Conservation (phyloP, 2,888 invertebrate genomes). For the Synanthedon vespiformis region DNA sequence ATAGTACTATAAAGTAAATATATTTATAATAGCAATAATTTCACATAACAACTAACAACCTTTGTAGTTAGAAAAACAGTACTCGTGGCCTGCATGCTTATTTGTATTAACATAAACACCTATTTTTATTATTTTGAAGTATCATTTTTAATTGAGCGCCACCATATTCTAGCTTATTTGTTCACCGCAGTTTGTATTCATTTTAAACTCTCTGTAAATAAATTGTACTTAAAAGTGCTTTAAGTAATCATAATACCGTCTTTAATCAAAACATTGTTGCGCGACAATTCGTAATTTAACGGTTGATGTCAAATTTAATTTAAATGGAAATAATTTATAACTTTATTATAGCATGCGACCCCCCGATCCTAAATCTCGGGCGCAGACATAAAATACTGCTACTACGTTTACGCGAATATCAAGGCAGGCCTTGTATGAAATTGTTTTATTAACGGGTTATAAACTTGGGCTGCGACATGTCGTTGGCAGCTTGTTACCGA, state of each 20-base stretch:
- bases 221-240: too few relatives aligned
- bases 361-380: constrained; percentile 50
- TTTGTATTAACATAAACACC: too few relatives aligned
- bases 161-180: too few relatives aligned
- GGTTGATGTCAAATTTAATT: constrained; percentile 65
- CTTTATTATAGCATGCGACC: constrained; percentile 61
- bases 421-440: constrained; percentile 53
- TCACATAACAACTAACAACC: too few relatives aligned
- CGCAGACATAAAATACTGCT: constrained; percentile 60
- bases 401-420: constrained; percentile 33
- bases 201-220: too few relatives aligned
- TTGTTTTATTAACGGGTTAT: constrained; percentile 68
- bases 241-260: constrained; percentile 16
- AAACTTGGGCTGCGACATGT: constrained; percentile 55
- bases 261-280: constrained; percentile 54
- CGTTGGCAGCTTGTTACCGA: constrained; percentile 59
- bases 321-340: constrained; percentile 66
- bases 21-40: too few relatives aligned
- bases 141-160: too few relatives aligned
- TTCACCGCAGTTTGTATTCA: too few relatives aligned
- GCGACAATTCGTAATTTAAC: constrained; percentile 44
- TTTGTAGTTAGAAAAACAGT: too few relatives aligned
- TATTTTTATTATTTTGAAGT: too few relatives aligned
- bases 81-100: too few relatives aligned
- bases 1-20: too few relatives aligned